Evolutionary conservation across 2,113 vertebrate species (phyloP).

Genomic region (Pelmatolapia mariae): DNA sequence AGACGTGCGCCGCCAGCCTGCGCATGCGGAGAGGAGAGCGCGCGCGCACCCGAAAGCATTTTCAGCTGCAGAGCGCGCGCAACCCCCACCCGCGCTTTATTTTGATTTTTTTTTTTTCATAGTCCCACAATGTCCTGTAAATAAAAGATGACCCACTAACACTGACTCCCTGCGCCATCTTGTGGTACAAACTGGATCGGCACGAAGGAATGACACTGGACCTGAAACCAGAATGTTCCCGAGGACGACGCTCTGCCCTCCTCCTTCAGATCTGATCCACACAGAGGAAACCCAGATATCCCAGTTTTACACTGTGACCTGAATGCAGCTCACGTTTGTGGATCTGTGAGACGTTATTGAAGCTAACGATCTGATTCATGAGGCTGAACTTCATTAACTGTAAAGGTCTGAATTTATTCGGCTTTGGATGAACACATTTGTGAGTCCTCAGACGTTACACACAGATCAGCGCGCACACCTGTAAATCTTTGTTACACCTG

Average conservation of each 20-base stretch:
- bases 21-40: neutral
- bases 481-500: neutral
- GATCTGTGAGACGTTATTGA: fast-evolving
- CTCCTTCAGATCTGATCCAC: neutral
- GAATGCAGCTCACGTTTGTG: neutral
- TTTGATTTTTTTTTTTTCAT: neutral
- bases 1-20: constrained; percentile 48
- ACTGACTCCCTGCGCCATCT: fast-evolving
- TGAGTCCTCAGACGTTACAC: neutral
- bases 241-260: neutral
- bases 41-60: neutral
- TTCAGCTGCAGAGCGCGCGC: neutral
- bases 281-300: too few relatives aligned
- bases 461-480: neutral
- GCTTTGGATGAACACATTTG: neutral
- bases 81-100: neutral
- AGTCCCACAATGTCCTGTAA: neutral
- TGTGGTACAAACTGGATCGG: neutral
- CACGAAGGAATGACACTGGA: neutral
- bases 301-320: too few relatives aligned
- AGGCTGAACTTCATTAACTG: neutral
- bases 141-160: neutral
- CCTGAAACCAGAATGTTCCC: neutral
- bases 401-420: neutral
- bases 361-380: neutral